Evolutionary conservation across 2,113 vertebrate species (phyloP), one percentile per base, ranked within the genome.

Genomic region (Willisornis vidua): DNA sequence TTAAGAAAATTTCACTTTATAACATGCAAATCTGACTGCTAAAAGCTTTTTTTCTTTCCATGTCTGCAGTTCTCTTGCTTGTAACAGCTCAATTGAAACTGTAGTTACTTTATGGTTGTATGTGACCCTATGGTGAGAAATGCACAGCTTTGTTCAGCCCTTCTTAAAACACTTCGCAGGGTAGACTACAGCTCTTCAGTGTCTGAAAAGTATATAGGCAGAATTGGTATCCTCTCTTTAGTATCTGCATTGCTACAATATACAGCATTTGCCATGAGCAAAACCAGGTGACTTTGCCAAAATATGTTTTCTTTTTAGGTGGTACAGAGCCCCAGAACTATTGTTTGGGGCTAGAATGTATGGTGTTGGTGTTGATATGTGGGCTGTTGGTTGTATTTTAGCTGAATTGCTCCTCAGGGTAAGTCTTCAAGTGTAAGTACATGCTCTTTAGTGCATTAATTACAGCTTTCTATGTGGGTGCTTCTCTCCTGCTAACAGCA

Each of bases 361-460:
- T 46, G 99, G 99, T 43, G 99, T 99, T 26, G 99, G 99, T 57
- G 99, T 99, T 10, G 99, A 99, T 96, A 99, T 99, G 99, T 99
- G 99, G 99, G 99, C 99, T 89, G 99, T 99, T 70, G 99, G 99
- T 80, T 99, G 99, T 96, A 99, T 99, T 96, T 97, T 99, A 95
- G 99, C 99, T 68, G 99, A 99, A 92, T 94, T 99, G 67, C 98
- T 99, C 14, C 98, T 99, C 46, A 97, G 99, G 98, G 99, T 99
- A 98, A 98, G 98, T 96, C 23, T 72, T 83, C 18, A 57, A 91
- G 61, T 37, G 8, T 65, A 61, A 83, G 9, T 55, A 25, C 72
- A 57, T 92, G 23, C 9, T 52, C 6, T 85, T 78, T 5, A 10
- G 5, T 59, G 46, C 18, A 14, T 31, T 71, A 14, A 14, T 31